These are phyloP conservation scores for Psophia crepitans DNA, from an alignment of 2,113 vertebrate species.

Conservation along the genomic window DNA sequence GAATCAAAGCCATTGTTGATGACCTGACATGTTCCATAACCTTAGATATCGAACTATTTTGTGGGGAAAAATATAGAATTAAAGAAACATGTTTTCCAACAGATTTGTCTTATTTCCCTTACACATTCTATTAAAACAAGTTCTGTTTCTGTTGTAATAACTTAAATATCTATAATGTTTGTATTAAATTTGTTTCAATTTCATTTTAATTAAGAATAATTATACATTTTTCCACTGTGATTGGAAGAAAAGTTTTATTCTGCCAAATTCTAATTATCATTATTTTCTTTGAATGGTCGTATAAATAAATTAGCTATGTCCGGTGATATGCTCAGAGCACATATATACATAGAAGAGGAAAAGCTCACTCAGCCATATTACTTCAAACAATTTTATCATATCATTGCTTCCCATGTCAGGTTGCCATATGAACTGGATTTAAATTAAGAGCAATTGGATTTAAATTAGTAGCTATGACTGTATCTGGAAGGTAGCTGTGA, in stretches of 20 bases:
- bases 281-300: not conserved
- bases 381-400: not conserved
- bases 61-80: too few relatives aligned
- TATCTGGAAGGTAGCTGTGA: not conserved
- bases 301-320: not conserved
- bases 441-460: not conserved
- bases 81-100: not conserved
- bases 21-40: not conserved
- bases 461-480: not conserved
- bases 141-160: not conserved
- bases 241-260: not conserved
- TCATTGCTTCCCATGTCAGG: not conserved
- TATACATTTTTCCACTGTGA: not conserved
- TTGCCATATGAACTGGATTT: not conserved
- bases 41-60: not conserved
- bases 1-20: not conserved
- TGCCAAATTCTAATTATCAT: not conserved
- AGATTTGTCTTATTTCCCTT: not conserved
- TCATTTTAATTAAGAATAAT: not conserved
- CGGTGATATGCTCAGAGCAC: not conserved
- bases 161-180: not conserved
- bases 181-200: not conserved
- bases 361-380: not conserved
- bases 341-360: not conserved
- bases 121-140: not conserved